phyloP scores from a whole-genome alignment of 2,888 invertebrate genomes.

The Stenodema calcarata region DNA sequence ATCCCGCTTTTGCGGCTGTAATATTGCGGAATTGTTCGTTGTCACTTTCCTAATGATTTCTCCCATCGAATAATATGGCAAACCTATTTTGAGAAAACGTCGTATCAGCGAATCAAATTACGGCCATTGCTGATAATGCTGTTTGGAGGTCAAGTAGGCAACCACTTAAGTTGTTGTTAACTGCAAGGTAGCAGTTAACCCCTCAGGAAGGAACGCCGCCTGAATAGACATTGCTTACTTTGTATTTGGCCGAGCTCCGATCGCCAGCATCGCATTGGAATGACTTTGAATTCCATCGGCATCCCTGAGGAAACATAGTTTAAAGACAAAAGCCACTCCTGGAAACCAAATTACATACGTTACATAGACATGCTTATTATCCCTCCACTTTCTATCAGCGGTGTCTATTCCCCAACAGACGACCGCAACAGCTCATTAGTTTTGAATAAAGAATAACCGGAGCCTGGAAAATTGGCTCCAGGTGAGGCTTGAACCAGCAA shows the following conservation, averaged over 20 bases:
- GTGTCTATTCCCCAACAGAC: no score
- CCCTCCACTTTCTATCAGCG: no score
- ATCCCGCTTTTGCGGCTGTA: no score
- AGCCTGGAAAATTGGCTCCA: no score
- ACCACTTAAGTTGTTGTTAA: constrained; percentile 33
- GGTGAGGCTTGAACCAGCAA: no score
- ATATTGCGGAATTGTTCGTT: no score
- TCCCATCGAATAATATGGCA: no score
- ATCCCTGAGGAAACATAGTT: constrained; percentile 29
- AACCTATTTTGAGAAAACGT: background rate
- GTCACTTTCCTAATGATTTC: no score
- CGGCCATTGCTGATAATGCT: constrained; percentile 5
- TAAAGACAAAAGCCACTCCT: background rate
- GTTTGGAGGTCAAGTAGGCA: constrained; percentile 18
- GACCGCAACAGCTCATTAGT: no score
- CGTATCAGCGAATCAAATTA: background rate
- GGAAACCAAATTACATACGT: background rate
- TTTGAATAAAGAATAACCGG: no score
- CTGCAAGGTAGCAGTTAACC: constrained; percentile 32
- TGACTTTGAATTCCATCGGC: constrained; percentile 40
- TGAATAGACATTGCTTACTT: constrained; percentile 40
- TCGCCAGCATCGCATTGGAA: constrained; percentile 8
- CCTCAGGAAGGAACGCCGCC: constrained; percentile 19
- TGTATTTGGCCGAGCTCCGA: constrained; percentile 11
- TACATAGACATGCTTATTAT: background rate